Evolutionary conservation across 2,797 vertebrate species (phyloP), one percentile per base, ranked within the genome.

Genomic region (Gobio occitaniae): DNA sequence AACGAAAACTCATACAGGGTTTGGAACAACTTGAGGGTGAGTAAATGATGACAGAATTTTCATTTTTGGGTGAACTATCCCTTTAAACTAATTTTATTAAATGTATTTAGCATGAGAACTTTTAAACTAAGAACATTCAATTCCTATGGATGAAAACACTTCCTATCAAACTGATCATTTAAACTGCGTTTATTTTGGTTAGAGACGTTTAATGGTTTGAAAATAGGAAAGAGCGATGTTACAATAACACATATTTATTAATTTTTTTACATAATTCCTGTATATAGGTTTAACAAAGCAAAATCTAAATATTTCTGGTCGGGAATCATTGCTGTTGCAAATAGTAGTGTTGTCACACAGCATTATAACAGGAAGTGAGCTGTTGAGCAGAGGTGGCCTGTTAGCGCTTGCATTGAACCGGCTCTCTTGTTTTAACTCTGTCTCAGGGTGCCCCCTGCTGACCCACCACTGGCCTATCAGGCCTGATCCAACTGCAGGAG

Each of bases 401-500:
- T 41, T n/a, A 82, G 38, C 13, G 0, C 65, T 74, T 80, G n/a
- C 77, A 19, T 59, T 74, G 85, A 7, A 68, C 63, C 17, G 10
- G 47, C 21, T 80, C 36, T 88, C 32, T 44, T 44, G 41, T 25
- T 36, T 70, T 70, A n/a, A 3, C 32, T 80, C 72, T 88, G 70
- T 87, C 70, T 82, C 70, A 99, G 98, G 98, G 83, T 99, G 98
- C 89, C 98, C 98, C 84, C 95, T 99, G 94, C 94, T 99, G 94
- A 99, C 98, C n/a, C 87, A 98, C 98, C 85, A 98, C 97, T 0
- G 98, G 98, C 71, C 94, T 99, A 56, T 99, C 98, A 0, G 98
- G 98, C 89, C 95, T 99, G 86, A 98, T 98, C 90, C 98, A 99
- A 93, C 96, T 99, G 87, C 97, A 98, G 86, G 98, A 99, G 32